Conservation (phyloP, 2,797 vertebrate species). For the Aphelocoma californica region DNA sequence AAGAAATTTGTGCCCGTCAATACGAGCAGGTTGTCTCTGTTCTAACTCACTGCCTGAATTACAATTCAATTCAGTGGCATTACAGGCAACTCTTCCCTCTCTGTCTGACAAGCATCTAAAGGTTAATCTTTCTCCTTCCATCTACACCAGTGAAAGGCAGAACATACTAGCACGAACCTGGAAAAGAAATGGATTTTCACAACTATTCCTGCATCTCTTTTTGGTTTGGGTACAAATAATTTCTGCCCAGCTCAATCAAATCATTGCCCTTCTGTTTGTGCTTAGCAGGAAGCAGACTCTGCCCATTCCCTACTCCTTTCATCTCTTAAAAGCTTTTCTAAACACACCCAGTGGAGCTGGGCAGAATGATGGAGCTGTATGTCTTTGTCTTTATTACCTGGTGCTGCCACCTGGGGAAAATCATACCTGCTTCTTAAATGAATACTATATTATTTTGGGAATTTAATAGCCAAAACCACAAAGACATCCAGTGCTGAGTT, state of each 20-base stretch:
- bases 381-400: neutral
- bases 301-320: constrained; percentile 10
- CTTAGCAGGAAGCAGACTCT: neutral
- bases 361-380: neutral
- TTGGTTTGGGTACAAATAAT: neutral
- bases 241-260: neutral
- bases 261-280: neutral
- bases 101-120: neutral
- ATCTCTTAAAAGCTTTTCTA: constrained; percentile 31
- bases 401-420: neutral
- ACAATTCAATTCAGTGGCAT: neutral
- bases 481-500: neutral
- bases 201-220: neutral
- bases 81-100: neutral
- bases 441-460: neutral
- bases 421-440: neutral
- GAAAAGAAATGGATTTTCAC: constrained; percentile 30
- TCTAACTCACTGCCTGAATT: constrained; percentile 48
- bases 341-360: neutral
- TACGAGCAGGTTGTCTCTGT: constrained; percentile 13
- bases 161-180: neutral
- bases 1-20: constrained; percentile 76
- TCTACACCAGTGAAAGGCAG: neutral
- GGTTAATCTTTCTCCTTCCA: constrained; percentile 14
- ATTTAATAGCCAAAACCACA: neutral